A percentile compares a stretch with the other conserved stretches of the same genome.
phyloP scores from a whole-genome alignment of 2,797 vertebrate species.

The Aselliscus stoliczkanus region DNA sequence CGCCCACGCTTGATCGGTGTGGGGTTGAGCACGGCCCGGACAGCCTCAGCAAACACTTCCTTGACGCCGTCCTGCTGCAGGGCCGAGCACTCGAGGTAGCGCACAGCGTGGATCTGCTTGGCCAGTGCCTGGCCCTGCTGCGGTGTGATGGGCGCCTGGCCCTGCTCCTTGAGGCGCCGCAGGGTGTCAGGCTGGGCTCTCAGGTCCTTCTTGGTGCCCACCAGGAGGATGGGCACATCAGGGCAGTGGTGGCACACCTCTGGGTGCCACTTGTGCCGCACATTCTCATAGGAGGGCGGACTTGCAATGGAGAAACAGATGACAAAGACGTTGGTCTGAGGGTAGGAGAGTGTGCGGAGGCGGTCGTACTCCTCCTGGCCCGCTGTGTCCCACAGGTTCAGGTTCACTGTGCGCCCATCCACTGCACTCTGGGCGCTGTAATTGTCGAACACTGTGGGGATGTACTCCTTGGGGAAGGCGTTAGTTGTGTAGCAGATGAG shows the following conservation, averaged over 20 bases:
- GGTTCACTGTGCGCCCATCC: conserved; percentile 83
- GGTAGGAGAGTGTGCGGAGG: conserved; percentile 87
- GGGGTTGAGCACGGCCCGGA: conserved; percentile 85
- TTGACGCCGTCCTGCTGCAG: conserved; percentile 88
- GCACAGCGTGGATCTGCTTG: conserved; percentile 86
- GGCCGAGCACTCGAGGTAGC: conserved; percentile 90
- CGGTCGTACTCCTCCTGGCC: conserved; percentile 89
- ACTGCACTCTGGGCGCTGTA: conserved; percentile 89
- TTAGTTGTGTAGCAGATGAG: conserved; percentile 91
- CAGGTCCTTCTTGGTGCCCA: conserved; percentile 91
- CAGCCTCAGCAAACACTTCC: conserved; percentile 87
- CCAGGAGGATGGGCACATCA: conserved; percentile 86
- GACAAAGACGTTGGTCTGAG: conserved; percentile 89
- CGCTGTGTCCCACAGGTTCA: conserved; percentile 89
- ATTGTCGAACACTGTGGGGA: conserved; percentile 92
- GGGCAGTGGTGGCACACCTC: conserved; percentile 90
- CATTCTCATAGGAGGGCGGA: conserved; percentile 87
- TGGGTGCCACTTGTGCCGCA: conserved; percentile 89
- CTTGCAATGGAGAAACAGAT: conserved; percentile 90
- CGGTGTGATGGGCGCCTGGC: conserved; percentile 82
- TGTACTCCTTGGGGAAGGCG: conserved; percentile 90
- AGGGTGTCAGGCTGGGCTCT: conserved; percentile 84
- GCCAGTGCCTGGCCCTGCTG: conserved; percentile 86
- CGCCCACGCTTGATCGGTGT: conserved; percentile 80
- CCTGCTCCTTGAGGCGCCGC: conserved; percentile 88